Percentiles rank a stretch among this genome's conserved stretches.
Conservation (phyloP, 2,888 invertebrate species). For the Parnassius smintheus region DNA sequence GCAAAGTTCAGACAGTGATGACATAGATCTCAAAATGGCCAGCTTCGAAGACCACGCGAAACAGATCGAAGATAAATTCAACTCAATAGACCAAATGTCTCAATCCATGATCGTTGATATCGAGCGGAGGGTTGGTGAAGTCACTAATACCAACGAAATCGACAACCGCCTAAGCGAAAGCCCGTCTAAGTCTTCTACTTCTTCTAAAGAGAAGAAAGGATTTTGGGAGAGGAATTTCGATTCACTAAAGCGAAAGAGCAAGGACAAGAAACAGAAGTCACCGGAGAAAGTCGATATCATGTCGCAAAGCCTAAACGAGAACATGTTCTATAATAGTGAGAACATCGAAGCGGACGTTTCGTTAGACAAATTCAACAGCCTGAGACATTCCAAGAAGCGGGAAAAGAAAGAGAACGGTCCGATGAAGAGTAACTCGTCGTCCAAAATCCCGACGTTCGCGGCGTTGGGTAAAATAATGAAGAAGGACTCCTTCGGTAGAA, state of each 20-base stretch:
- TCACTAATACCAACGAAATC: slow-evolving; percentile 38
- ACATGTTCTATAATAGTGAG: slow-evolving; percentile 73
- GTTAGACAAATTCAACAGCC: slow-evolving; percentile 71
- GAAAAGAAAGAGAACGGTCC: slow-evolving; percentile 58
- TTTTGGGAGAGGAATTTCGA: slow-evolving; percentile 80
- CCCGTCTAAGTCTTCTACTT: slow-evolving; percentile 67
- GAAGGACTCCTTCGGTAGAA: slow-evolving; percentile 69
- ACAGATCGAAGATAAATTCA: slow-evolving; percentile 70
- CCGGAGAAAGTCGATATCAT: slow-evolving; percentile 71
- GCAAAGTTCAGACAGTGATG: slow-evolving; percentile 73
- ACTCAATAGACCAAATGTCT: slow-evolving; percentile 77
- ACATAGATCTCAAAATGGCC: slow-evolving; percentile 58
- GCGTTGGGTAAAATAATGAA: slow-evolving; percentile 76
- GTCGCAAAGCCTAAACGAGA: slow-evolving; percentile 80
- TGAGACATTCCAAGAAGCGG: slow-evolving; percentile 69
- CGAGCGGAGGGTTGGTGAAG: slow-evolving; percentile 58
- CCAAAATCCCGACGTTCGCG: slow-evolving; percentile 75
- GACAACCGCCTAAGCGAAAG: slow-evolving; percentile 58
- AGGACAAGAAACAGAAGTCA: slow-evolving; percentile 63
- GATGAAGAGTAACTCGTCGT: slow-evolving; percentile 68
- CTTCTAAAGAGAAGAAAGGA: slow-evolving; percentile 74
- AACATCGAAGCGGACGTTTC: slow-evolving; percentile 63
- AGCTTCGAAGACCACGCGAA: slow-evolving; percentile 68
- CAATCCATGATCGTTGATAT: slow-evolving; percentile 78
- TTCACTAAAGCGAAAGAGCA: slow-evolving; percentile 67